Evolutionary conservation across 1,140 invertebrate genomes (phyloP), one percentile per base, ranked within the genome.

Genomic region (Saccostrea cuccullata): DNA sequence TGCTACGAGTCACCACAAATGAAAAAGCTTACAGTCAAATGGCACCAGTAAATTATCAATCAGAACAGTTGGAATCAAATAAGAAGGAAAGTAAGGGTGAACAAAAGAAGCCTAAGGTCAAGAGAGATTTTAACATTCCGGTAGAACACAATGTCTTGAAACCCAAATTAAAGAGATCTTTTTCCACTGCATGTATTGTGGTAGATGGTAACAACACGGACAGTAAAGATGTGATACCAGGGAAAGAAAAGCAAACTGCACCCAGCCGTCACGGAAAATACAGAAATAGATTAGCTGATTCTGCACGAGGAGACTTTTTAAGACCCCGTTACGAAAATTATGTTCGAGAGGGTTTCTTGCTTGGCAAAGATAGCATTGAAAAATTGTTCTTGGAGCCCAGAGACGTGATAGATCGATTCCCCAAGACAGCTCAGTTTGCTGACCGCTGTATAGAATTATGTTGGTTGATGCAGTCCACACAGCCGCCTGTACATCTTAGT

Each of bases 371-470:
- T 1, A 20, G 20, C 5, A 17, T 60, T 60, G 58, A 60, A 60
- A 15, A 60, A 15, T 60, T 60, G 58, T 15, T 60, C 58, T 60
- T 60, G 15, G 58, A 0, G 15, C 13, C 58, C 15, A 17, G 17
- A 3, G 17, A 58, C 17, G 17, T 9, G 17, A 15, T 60, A 12
- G 13, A 60, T 12, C 6, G 26, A 26, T 73, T 73, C 13, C 23
- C 30, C 12, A 73, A 73, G 30, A 73, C 70, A 13, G 26, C 9
- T 30, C 23, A 73, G 12, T 73, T 73, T 73, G 70, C 70, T 36
- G 26, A 73, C 1, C n/a, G 8, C 11, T 90, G 89, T 58, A 87
- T 90, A 3, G 87, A 90, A 60, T 12, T 90, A 36, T 90, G 89
- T 60, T 90, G 86, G 89, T 47, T 86, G 1, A 90, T 90, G 89